Conservation (phyloP, 2,888 invertebrate genomes). For the Bugulina stolonifera region DNA sequence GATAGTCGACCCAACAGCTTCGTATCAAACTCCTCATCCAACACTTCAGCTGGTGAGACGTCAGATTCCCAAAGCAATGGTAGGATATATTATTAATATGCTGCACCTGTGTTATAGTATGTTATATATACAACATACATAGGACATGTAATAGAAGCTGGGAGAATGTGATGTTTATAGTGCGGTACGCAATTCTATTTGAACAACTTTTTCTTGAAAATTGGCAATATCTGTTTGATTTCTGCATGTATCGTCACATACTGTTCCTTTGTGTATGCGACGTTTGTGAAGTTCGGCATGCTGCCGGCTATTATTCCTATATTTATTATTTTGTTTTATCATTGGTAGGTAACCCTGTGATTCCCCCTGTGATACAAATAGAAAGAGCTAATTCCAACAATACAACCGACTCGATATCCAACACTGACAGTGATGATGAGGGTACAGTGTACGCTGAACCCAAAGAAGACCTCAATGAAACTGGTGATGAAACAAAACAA, state of each 20-base stretch:
- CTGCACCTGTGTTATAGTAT: too few relatives aligned
- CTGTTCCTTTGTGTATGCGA: too few relatives aligned
- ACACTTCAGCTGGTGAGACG: constrained; percentile 17
- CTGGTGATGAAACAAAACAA: background rate
- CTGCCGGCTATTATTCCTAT: too few relatives aligned
- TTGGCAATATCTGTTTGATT: too few relatives aligned
- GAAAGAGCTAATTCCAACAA: background rate
- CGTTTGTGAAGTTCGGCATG: too few relatives aligned
- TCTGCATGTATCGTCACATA: too few relatives aligned
- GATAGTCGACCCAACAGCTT: constrained; percentile 23
- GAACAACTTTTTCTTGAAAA: too few relatives aligned
- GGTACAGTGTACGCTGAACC: constrained; percentile 25
- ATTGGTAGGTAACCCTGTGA: background rate
- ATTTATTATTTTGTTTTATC: background rate
- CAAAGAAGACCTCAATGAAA: constrained; percentile 5
- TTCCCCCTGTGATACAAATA: background rate
- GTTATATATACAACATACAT: too few relatives aligned
- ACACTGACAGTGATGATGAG: constrained; percentile 25
- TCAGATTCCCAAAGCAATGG: constrained; percentile 1
- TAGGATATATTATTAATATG: too few relatives aligned
- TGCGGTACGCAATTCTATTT: too few relatives aligned
- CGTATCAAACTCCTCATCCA: constrained; percentile 25
- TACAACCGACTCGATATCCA: background rate
- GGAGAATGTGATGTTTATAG: too few relatives aligned
- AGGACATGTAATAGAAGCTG: too few relatives aligned